Percentiles rank a stretch among this genome's conserved stretches.
Evolutionary conservation across 2,888 invertebrate species (phyloP).

Genomic region (Ochropleura leucogaster): DNA sequence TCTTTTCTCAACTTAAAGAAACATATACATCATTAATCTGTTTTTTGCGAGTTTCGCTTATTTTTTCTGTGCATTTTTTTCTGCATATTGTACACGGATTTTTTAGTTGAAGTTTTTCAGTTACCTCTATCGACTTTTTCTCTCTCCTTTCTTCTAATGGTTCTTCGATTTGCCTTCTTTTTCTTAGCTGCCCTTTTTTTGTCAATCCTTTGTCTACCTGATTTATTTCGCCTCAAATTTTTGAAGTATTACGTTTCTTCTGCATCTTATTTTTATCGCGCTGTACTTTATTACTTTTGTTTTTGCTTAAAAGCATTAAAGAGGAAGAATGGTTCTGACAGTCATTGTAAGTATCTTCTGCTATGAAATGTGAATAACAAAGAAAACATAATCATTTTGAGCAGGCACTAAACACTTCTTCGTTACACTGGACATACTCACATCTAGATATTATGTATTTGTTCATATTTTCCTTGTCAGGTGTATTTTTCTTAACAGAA

Average conservation of each 20-base stretch:
- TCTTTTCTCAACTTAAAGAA: constrained; percentile 14
- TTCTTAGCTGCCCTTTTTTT: constrained; percentile 8
- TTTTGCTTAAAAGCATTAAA: constrained; percentile 16
- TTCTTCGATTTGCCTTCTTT: constrained; percentile 10
- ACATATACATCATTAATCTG: constrained; percentile 14
- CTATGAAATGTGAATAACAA: constrained; percentile 17
- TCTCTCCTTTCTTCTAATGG: constrained; percentile 11
- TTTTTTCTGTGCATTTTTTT: constrained; percentile 21
- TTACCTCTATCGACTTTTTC: constrained; percentile 6
- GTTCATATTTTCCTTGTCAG: constrained; percentile 12
- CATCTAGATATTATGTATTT: constrained; percentile 8
- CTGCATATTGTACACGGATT: constrained; percentile 12
- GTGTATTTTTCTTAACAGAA: constrained; percentile 10
- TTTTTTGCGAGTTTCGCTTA: constrained; percentile 14
- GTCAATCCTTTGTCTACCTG: constrained; percentile 19
- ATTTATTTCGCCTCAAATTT: constrained; percentile 14
- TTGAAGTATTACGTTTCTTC: constrained; percentile 18
- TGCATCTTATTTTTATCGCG: constrained; percentile 4
- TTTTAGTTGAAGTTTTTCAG: constrained; percentile 16
- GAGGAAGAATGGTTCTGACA: constrained; percentile 24
- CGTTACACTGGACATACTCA: constrained; percentile 16
- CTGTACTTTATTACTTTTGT: constrained; percentile 7
- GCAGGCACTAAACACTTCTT: constrained; percentile 22
- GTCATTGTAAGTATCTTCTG: constrained; percentile 27
- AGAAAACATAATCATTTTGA: constrained; percentile 17